A percentile compares a stretch with the other conserved stretches of the same genome.
Conservation (phyloP, 2,888 invertebrate species). For the Sialis fuliginosa region DNA sequence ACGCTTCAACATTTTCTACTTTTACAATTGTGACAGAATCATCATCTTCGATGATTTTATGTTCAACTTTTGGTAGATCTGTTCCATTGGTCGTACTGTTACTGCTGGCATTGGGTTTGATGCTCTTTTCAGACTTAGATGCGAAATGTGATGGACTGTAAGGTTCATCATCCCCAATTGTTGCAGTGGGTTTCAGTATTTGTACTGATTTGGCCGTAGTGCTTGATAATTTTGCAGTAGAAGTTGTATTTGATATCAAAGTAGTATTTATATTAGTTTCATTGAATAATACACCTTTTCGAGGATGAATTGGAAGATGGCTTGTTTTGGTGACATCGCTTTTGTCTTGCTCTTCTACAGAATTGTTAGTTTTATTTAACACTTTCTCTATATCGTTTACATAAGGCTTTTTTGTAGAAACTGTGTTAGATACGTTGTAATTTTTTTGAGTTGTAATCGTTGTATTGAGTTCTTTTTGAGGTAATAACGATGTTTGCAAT, state of each 20-base stretch:
- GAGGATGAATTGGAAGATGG: not conserved
- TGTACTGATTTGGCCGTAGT: conserved; percentile 22
- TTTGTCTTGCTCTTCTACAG: not conserved
- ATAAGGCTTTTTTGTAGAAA: too few species aligned
- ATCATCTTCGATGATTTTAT: not conserved
- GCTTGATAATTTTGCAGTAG: conserved; percentile 12
- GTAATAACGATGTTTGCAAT: too few species aligned
- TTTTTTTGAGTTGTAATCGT: too few species aligned
- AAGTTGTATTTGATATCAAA: conserved; percentile 2
- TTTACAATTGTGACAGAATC: not conserved
- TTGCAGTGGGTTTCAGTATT: conserved; percentile 31
- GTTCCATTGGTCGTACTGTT: too few species aligned
- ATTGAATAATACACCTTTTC: too few species aligned
- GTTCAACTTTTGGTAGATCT: too few species aligned
- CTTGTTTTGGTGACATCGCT: not conserved
- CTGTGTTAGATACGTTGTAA: too few species aligned
- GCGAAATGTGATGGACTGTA: conserved; percentile 10
- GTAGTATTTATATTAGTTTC: not conserved
- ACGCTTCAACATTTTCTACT: not conserved
- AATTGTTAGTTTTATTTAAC: not conserved
- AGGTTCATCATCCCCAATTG: conserved; percentile 24
- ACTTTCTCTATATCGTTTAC: not conserved
- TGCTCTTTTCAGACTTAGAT: conserved; percentile 9
- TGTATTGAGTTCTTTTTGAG: too few species aligned
- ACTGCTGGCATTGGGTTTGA: conserved; percentile 6